Evolutionary conservation across 1,140 invertebrate genomes (phyloP).

Genomic region (Drosophila tani): DNA sequence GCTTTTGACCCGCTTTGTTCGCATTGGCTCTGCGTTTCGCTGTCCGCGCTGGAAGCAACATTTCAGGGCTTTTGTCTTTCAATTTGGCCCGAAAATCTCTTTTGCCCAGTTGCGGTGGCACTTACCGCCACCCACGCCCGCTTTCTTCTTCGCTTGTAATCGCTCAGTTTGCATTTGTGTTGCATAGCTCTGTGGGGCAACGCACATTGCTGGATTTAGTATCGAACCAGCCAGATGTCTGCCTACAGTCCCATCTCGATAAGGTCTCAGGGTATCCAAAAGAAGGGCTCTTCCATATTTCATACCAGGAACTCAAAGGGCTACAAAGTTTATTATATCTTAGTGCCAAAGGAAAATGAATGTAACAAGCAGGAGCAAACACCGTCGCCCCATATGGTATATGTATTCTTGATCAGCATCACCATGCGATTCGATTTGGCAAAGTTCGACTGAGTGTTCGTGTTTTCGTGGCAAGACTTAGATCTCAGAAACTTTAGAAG

Average conservation of each 20-base stretch:
- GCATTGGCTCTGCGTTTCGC: slow-evolving; percentile 22
- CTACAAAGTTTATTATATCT: neutral
- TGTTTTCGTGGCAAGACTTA: too few relatives aligned
- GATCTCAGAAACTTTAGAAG: too few relatives aligned
- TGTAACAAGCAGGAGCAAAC: too few relatives aligned
- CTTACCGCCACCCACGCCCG: neutral
- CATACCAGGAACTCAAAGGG: neutral
- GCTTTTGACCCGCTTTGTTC: slow-evolving; percentile 31
- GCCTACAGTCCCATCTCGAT: slow-evolving; percentile 4
- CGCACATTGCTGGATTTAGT: slow-evolving; percentile 20
- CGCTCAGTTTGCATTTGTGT: slow-evolving; percentile 46
- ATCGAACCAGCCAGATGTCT: slow-evolving; percentile 11
- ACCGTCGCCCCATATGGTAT: too few relatives aligned
- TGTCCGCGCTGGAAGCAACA: slow-evolving; percentile 38
- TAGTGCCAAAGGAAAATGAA: neutral
- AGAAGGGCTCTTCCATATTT: neutral
- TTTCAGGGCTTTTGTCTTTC: slow-evolving; percentile 61
- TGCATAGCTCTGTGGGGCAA: slow-evolving; percentile 39
- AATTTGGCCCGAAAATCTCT: slow-evolving; percentile 53
- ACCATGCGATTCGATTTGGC: too few relatives aligned
- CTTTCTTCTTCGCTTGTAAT: slow-evolving; percentile 23
- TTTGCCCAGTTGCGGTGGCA: slow-evolving; percentile 26
- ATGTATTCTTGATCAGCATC: too few relatives aligned
- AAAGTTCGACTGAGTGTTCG: too few relatives aligned
- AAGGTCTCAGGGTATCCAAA: neutral